Conservation (phyloP, 2,113 vertebrate genomes). For the Cichladusa arquata region DNA sequence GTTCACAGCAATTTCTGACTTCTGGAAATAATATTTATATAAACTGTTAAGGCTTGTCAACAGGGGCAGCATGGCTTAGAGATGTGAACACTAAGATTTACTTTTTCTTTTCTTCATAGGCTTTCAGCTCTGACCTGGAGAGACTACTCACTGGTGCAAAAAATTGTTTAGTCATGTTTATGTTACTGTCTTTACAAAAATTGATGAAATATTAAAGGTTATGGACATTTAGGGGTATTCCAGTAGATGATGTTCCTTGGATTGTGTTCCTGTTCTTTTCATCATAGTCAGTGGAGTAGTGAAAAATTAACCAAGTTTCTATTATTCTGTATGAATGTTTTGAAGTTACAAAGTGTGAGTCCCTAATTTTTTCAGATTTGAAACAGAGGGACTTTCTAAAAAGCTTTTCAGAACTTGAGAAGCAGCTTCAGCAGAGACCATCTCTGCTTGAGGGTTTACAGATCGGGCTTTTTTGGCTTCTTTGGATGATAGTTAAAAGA, state of each 20-base stretch:
- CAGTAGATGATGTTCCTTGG: neutral
- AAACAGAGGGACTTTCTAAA: neutral
- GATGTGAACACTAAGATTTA: accelerated
- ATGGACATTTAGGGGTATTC: neutral
- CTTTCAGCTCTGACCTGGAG: neutral
- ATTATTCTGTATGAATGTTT: neutral
- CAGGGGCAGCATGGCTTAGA: neutral
- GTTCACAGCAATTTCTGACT: neutral
- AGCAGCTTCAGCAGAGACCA: neutral
- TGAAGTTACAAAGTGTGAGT: neutral
- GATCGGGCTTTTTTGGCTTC: neutral
- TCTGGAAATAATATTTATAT: neutral
- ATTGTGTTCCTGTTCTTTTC: neutral
- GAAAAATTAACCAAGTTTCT: neutral
- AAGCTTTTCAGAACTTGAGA: neutral
- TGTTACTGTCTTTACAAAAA: neutral
- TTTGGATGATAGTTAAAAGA: neutral
- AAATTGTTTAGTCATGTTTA: neutral
- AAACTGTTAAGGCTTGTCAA: neutral
- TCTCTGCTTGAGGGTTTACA: neutral
- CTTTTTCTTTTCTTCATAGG: neutral
- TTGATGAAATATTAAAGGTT: neutral
- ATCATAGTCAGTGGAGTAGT: neutral
- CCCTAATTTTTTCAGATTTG: neutral
- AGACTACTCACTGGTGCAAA: neutral